phyloP scores from a whole-genome alignment of 2,797 vertebrate species.

The Capromys pilorides region DNA sequence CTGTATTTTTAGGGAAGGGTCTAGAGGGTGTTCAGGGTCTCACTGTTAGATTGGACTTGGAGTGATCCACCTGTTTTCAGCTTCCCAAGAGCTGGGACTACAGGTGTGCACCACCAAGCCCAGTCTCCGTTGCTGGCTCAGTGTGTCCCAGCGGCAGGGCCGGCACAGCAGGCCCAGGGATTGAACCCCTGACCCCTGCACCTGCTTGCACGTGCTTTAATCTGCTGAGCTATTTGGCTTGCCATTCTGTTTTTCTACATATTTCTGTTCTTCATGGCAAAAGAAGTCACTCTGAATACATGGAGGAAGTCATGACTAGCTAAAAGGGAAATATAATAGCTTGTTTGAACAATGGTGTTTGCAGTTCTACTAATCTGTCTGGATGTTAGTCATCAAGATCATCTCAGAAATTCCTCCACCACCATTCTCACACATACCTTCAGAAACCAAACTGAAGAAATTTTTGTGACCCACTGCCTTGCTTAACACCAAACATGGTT shows the following conservation, averaged over 20 bases:
- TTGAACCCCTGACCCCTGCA: no score
- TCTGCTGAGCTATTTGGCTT: no score
- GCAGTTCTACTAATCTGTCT: background rate
- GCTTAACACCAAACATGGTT: slow-evolving; percentile 65
- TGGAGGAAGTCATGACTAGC: background rate
- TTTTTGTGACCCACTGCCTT: background rate
- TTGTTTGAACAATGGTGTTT: slow-evolving; percentile 2
- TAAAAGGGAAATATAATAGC: slow-evolving; percentile 48
- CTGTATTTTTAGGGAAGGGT: no score
- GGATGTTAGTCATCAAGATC: background rate
- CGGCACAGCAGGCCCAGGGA: no score
- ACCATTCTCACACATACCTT: background rate
- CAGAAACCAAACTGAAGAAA: slow-evolving; percentile 28
- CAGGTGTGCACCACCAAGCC: no score
- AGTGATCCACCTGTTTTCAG: no score
- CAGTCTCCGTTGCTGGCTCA: no score
- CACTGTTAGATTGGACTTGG: no score
- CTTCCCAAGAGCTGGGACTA: no score
- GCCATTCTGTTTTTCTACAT: slow-evolving; percentile 7
- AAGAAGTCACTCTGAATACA: background rate
- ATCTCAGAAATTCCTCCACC: slow-evolving; percentile 1
- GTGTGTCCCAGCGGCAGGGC: no score
- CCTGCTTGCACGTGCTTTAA: no score
- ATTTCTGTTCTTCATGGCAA: slow-evolving; percentile 23
- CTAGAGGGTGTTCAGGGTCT: no score